Evolutionary conservation across 2,888 invertebrate species (phyloP), one percentile per base, ranked within the genome.

Genomic region (Noctua pronuba): DNA sequence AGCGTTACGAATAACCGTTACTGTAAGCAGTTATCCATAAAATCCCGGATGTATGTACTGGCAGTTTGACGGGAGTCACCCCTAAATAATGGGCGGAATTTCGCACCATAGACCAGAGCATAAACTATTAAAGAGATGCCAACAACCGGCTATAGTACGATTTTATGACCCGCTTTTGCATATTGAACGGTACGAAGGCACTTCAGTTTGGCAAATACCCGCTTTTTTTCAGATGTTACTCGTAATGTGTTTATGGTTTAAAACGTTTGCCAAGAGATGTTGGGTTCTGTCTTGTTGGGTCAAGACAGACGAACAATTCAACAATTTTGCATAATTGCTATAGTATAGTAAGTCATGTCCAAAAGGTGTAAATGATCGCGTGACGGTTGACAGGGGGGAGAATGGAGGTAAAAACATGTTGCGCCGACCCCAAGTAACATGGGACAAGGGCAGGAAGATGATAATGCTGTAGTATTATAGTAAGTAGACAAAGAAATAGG

Each of bases 81-180:
- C 92, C 91, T 92, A 92, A 94, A 94, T 94, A 94, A 94, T 94
- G 93, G 94, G 91, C 92, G 93, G 94, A 94, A 93, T 92, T 92
- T 93, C 92, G 92, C 92, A 84, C 94, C 92, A 94, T 94, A 93
- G 92, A 93, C 92, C 92, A 91, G 88, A 91, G 88, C 90, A 92
- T 94, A 93, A 94, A 94, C 93, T 94, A 93, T 94, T 92, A 93
- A 92, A 93, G 91, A 91, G 91, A 90, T 88, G 87, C 89, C 90
- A 90, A 91, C 91, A 89, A 90, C 88, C 88, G 88, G 86, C 88
- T 86, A 90, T 88, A 89, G 84, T 88, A 90, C 90, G 89, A 92
- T 93, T 93, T 94, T 94, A 94, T 92, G 92, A 91, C 88, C 86
- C 88, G 89, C 86, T 92, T 93, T 93, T 93, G 92, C 93, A 94